These are phyloP conservation scores for Balaenoptera acutorostrata DNA, from an alignment of 2,113 vertebrate species.

Conservation along the genomic window DNA sequence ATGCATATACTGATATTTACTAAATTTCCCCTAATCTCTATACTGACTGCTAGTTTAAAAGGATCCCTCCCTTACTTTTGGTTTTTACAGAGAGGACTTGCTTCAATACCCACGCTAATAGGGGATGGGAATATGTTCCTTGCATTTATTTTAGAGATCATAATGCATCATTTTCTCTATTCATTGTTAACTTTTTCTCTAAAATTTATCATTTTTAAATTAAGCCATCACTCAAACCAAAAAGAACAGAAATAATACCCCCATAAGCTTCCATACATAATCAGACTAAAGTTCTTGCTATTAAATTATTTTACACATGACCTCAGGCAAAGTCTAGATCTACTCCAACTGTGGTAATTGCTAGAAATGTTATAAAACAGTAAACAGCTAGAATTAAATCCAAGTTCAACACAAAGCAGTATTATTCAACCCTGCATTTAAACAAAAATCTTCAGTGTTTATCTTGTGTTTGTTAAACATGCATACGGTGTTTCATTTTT, in stretches of 20 bases:
- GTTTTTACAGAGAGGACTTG: not conserved
- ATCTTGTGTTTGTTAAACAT: not conserved
- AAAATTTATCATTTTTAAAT: conserved; percentile 16
- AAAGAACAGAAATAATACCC: not conserved
- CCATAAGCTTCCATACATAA: conserved; percentile 15
- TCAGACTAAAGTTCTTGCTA: not conserved
- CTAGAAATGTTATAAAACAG: conserved; percentile 42
- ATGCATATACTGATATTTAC: not conserved
- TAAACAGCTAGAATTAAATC: conserved; percentile 44
- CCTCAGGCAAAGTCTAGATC: not conserved
- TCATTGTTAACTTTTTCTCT: not conserved
- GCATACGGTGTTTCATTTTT: not conserved
- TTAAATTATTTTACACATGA: conserved; percentile 20
- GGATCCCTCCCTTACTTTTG: not conserved
- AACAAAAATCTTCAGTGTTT: not conserved
- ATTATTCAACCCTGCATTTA: not conserved
- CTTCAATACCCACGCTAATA: not conserved
- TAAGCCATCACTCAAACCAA: not conserved
- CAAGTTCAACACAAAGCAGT: conserved; percentile 20
- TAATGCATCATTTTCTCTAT: not conserved
- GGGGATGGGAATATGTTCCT: not conserved
- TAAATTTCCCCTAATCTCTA: not conserved
- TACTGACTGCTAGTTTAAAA: not conserved
- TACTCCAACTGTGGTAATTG: not conserved
- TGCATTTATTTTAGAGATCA: not conserved